Percentiles rank a stretch among this genome's conserved stretches.
phyloP scores from a whole-genome alignment of 2,888 invertebrate species.

The Bugula neritina region DNA sequence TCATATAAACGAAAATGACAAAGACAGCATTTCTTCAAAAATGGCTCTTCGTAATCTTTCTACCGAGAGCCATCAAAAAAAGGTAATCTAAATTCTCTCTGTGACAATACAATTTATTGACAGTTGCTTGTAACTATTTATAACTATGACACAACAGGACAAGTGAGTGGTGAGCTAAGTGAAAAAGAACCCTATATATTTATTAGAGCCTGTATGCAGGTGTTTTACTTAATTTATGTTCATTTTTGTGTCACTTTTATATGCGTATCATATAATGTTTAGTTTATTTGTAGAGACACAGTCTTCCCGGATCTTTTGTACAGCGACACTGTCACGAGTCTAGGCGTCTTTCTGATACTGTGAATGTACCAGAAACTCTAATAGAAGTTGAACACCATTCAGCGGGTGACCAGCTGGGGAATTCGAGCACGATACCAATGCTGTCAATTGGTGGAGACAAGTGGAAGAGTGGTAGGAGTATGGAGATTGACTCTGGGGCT shows the following conservation, averaged over 20 bases:
- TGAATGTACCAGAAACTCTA: conserved; percentile 8
- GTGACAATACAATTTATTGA: too few relatives aligned
- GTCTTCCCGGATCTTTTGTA: not conserved
- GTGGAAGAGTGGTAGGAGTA: not conserved
- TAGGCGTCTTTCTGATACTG: not conserved
- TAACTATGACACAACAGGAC: not conserved
- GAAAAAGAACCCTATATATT: too few relatives aligned
- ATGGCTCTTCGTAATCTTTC: too few relatives aligned
- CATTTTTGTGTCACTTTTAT: too few relatives aligned
- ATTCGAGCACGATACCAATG: not conserved
- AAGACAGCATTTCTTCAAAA: too few relatives aligned
- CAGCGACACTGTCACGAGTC: not conserved
- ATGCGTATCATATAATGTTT: too few relatives aligned
- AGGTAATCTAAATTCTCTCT: too few relatives aligned
- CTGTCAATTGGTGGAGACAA: not conserved
- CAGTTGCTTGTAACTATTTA: not conserved
- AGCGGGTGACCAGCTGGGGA: not conserved
- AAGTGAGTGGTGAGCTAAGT: too few relatives aligned
- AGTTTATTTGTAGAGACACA: not conserved
- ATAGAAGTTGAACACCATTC: not conserved
- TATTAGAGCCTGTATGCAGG: too few relatives aligned
- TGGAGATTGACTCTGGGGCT: conserved; percentile 3
- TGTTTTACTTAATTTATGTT: too few relatives aligned
- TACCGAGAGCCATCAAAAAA: too few relatives aligned
- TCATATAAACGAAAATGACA: not conserved